Evolutionary conservation across 2,113 vertebrate genomes (phyloP), one percentile per base, ranked within the genome.

Genomic region (Corythornis madagascariensis): DNA sequence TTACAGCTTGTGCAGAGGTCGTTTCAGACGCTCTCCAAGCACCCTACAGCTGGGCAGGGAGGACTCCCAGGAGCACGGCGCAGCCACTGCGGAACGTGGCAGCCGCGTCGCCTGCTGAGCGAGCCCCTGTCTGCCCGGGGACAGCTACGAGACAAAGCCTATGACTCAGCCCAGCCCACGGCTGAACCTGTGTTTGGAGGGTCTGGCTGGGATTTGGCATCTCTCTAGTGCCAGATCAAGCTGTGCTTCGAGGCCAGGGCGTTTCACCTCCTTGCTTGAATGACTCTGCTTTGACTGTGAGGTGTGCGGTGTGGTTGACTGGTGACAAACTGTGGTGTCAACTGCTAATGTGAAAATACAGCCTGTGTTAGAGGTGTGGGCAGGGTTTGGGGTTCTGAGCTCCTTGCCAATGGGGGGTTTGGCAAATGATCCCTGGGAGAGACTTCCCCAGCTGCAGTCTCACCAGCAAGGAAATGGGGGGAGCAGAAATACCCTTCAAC

Each of bases 171-270:
- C 86, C 84, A 91, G 59, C 75, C 95, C 66, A 75, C 25, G 24
- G 77, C 53, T 61, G 57, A 76, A 66, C 88, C 88, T 88, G 83
- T 91, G 85, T 71, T 85, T 92, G 88, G 89, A 96, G 90, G 91
- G 77, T 90, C 93, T 89, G 75, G 61, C 75, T 72, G 83, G 69
- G 67, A 88, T 93, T 84, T 12, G 26, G 72, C 86, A 85, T 61
- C 76, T 88, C 71, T 76, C 60, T 82, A 59, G 79, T 79, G 70
- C 93, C 92, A 71, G 59, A 86, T 82, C 73, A 95, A 91, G 93
- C 95, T 96, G 86, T 96, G 91, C 91, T 94, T 91, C 66, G 92
- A 94, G 91, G 92, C 90, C 88, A 94, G 86, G 95, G 90, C 75
- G 0, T 87, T 94, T 89, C 72, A 77, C 86, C 87, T 97, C 91